phyloP scores from a whole-genome alignment of 2,113 vertebrate genomes.

The Bombycilla garrulus region DNA sequence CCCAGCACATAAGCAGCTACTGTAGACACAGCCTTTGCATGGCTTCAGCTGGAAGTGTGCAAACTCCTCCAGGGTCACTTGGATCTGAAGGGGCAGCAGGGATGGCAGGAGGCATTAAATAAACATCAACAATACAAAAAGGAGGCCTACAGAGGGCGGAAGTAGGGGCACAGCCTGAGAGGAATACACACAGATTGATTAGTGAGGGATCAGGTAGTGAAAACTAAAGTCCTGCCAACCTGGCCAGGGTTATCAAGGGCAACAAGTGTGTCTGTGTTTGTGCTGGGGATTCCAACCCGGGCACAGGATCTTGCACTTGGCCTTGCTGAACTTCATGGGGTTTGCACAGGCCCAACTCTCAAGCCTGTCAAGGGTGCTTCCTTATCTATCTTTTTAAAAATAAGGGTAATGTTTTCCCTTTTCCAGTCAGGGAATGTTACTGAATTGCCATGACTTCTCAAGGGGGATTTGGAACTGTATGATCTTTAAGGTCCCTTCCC shows the following conservation, averaged over 20 bases:
- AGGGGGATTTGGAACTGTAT: neutral
- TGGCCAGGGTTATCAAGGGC: neutral
- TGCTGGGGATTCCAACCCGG: neutral
- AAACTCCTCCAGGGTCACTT: conserved; percentile 48
- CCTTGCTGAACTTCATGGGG: neutral
- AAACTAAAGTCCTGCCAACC: neutral
- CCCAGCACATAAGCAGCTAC: conserved; percentile 77
- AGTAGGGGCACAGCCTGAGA: neutral
- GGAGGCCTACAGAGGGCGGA: neutral
- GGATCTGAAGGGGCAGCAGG: conserved; percentile 65
- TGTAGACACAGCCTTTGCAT: conserved; percentile 56
- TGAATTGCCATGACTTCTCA: neutral
- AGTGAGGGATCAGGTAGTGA: neutral
- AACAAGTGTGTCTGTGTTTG: neutral
- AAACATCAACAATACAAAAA: neutral
- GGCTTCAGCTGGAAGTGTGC: conserved; percentile 64
- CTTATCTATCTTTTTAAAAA: neutral
- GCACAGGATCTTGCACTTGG: neutral
- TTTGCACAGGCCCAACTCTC: neutral
- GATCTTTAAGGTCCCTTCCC: neutral
- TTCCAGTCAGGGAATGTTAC: neutral
- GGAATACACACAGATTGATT: neutral
- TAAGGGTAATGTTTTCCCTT: neutral
- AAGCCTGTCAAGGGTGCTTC: too few relatives aligned
- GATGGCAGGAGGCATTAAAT: neutral